phyloP scores from a whole-genome alignment of 2,888 invertebrate genomes.

The Aethes cnicana region DNA sequence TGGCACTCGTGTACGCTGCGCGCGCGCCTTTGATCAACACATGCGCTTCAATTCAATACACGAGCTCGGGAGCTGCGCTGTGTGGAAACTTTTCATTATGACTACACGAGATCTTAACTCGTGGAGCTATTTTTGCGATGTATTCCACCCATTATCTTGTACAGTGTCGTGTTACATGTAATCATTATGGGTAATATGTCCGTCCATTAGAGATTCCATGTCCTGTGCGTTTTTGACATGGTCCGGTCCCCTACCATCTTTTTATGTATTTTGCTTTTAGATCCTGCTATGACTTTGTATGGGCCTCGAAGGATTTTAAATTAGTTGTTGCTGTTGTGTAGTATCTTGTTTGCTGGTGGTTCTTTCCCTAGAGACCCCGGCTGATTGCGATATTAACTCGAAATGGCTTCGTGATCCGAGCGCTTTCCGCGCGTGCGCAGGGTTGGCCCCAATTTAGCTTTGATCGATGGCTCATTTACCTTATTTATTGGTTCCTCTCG shows the following conservation, averaged over 20 bases:
- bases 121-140: constrained; percentile 41
- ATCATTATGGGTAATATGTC: constrained; percentile 3
- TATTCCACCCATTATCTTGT: constrained; percentile 31
- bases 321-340: too few relatives aligned
- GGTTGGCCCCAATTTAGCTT: constrained; percentile 50
- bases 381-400: constrained; percentile 42
- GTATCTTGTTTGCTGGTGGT: not conserved
- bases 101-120: not conserved
- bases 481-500: constrained; percentile 3
- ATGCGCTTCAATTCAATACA: constrained; percentile 47
- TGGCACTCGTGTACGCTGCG: constrained; percentile 62
- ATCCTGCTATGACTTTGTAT: too few relatives aligned
- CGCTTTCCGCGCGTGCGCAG: constrained; percentile 47
- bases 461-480: constrained; percentile 21
- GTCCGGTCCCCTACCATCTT: constrained; percentile 4
- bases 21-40: constrained; percentile 64
- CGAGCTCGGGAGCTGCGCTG: constrained; percentile 8
- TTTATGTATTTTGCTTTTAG: not conserved
- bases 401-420: constrained; percentile 52
- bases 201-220: not conserved
- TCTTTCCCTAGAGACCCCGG: constrained; percentile 15
- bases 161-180: not conserved
- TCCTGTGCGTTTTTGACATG: constrained; percentile 12
- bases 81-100: constrained; percentile 11
- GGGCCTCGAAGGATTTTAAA: too few relatives aligned